A percentile compares a stretch with the other conserved stretches of the same genome.
Evolutionary conservation across 2,797 vertebrate genomes (phyloP).

Genomic region (Girardinus metallicus): DNA sequence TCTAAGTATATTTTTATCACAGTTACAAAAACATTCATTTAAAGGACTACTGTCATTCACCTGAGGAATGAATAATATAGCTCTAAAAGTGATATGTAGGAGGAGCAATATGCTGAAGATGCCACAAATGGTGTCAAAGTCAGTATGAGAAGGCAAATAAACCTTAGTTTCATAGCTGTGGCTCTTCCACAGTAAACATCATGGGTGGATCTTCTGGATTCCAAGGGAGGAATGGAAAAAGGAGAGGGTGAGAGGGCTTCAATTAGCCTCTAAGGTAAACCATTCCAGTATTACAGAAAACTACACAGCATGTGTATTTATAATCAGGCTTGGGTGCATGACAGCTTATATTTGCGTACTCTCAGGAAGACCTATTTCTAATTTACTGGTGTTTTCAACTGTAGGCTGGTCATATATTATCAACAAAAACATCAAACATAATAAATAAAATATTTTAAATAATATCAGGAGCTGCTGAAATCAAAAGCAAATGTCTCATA

Average conservation of each 20-base stretch:
- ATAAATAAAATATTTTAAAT: neutral
- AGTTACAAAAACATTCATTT: neutral
- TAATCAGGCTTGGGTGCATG: constrained; percentile 9
- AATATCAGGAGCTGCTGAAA: neutral
- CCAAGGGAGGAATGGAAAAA: constrained; percentile 68
- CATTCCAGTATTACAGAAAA: constrained; percentile 21
- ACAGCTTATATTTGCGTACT: constrained; percentile 12
- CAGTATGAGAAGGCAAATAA: constrained; percentile 53
- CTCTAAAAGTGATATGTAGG: constrained; percentile 15
- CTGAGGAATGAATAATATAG: neutral
- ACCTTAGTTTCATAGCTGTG: constrained; percentile 58
- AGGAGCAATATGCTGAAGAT: constrained; percentile 30
- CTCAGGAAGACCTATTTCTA: neutral
- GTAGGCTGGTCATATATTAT: neutral
- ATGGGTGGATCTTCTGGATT: constrained; percentile 59
- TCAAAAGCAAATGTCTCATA: neutral
- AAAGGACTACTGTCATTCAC: neutral
- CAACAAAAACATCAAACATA: neutral
- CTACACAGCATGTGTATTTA: constrained; percentile 33
- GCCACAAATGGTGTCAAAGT: constrained; percentile 37
- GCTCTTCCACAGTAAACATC: constrained; percentile 62
- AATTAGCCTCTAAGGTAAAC: constrained; percentile 42
- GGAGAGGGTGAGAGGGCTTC: constrained; percentile 53
- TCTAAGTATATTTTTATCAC: no score
- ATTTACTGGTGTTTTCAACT: neutral